Evolutionary conservation across 2,113 vertebrate species (phyloP).

Genomic region (Toxotes chatareus): DNA sequence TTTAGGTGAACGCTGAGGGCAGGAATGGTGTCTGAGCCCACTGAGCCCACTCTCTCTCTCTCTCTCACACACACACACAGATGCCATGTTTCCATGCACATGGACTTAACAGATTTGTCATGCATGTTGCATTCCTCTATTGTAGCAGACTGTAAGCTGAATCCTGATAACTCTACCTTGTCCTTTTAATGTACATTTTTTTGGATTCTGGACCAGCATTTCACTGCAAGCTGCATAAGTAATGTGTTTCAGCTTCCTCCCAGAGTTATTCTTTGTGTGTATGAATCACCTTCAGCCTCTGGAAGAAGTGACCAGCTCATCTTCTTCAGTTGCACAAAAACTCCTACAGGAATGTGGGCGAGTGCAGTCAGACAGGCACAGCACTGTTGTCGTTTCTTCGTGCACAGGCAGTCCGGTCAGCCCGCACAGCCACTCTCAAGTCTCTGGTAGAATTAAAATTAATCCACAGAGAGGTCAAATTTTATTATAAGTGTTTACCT

Average conservation of each 20-base stretch:
- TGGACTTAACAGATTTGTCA: neutral
- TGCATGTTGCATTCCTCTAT: constrained; percentile 29
- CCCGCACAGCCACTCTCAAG: neutral
- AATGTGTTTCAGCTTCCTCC: neutral
- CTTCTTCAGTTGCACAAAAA: constrained; percentile 39
- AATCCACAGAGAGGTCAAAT: constrained; percentile 25
- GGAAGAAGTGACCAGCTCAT: constrained; percentile 30
- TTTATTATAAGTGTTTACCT: neutral
- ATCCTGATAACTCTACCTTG: neutral
- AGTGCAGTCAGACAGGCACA: constrained; percentile 55
- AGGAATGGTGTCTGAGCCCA: constrained; percentile 2
- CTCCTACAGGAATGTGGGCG: constrained; percentile 52
- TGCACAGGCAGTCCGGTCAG: constrained; percentile 21
- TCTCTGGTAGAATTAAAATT: constrained; percentile 17
- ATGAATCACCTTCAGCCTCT: constrained; percentile 16
- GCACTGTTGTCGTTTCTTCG: constrained; percentile 46
- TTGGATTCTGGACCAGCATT: neutral
- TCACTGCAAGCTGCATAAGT: neutral
- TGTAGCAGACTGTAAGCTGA: neutral
- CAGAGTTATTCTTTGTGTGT: neutral
- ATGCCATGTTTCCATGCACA: neutral
- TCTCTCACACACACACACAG: too few species aligned
- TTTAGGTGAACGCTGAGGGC: constrained; percentile 14
- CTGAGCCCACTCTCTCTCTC: neutral
- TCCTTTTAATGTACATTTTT: neutral